Conservation (phyloP, 2,113 vertebrate species). For the Oreotragus oreotragus region DNA sequence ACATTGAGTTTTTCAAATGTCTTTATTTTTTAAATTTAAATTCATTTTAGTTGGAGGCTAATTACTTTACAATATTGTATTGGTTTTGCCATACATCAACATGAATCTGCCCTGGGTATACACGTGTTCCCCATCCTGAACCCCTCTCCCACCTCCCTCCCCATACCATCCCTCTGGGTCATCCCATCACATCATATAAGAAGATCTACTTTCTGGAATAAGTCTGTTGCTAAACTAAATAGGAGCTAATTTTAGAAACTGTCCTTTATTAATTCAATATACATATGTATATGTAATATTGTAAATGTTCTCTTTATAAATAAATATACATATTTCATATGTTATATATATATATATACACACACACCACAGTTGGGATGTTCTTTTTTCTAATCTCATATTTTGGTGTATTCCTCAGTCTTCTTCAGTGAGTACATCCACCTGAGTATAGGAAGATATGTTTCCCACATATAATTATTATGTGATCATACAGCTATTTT, state of each 20-base stretch:
- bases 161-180: no score
- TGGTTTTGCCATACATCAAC: no score
- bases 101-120: no score
- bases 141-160: no score
- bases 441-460: not conserved
- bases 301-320: not conserved
- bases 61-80: no score
- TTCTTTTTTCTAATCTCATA: not conserved
- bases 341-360: not conserved
- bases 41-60: no score
- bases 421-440: not conserved
- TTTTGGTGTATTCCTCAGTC: not conserved
- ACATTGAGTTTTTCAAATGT: not conserved
- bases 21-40: not conserved
- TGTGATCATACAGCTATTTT: not conserved
- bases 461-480: not conserved
- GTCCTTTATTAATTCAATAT: not conserved
- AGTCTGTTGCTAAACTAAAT: not conserved
- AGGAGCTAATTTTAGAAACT: not conserved
- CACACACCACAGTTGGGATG: not conserved
- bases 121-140: no score
- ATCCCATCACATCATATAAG: not conserved
- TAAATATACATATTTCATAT: not conserved
- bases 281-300: not conserved
- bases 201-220: not conserved